Percentiles rank a stretch among this genome's conserved stretches.
Conservation (phyloP, 1,140 invertebrate species). For the Danaus melanippus region DNA sequence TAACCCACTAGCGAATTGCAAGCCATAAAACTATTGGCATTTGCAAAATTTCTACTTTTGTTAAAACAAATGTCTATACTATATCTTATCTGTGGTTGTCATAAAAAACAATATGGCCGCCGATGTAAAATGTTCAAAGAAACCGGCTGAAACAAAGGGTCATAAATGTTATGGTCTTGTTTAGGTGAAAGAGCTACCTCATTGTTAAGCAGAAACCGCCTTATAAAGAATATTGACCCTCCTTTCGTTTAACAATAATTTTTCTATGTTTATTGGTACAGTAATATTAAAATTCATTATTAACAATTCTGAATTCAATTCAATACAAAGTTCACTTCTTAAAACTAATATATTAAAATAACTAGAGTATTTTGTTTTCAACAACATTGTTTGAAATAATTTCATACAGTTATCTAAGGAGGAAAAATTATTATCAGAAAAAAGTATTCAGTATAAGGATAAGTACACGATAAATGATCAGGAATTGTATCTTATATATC, state of each 20-base stretch:
- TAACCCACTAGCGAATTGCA: constrained; percentile 15
- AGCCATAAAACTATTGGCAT: constrained; percentile 24
- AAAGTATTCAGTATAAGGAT: no score
- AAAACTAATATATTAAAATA: no score
- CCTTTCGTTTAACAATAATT: not conserved
- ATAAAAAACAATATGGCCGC: constrained; percentile 17
- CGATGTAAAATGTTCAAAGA: constrained; percentile 17
- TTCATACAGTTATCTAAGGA: no score
- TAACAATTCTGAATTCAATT: no score
- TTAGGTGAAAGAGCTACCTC: constrained; percentile 20
- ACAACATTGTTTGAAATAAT: no score
- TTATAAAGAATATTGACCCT: constrained; percentile 7
- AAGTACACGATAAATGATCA: no score
- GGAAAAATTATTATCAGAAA: no score
- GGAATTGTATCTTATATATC: no score
- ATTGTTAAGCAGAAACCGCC: constrained; percentile 11
- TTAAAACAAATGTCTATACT: constrained; percentile 8
- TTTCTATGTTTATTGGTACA: not conserved
- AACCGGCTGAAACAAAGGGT: constrained; percentile 22
- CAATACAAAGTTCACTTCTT: no score
- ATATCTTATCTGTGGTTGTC: constrained; percentile 16
- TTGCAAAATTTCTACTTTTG: constrained; percentile 18
- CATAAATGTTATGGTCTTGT: constrained; percentile 24
- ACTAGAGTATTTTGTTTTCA: no score
- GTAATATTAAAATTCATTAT: no score